These are phyloP conservation scores for Poeciliopsis retropinna DNA, from an alignment of 2,113 vertebrate species.

Conservation along the genomic window DNA sequence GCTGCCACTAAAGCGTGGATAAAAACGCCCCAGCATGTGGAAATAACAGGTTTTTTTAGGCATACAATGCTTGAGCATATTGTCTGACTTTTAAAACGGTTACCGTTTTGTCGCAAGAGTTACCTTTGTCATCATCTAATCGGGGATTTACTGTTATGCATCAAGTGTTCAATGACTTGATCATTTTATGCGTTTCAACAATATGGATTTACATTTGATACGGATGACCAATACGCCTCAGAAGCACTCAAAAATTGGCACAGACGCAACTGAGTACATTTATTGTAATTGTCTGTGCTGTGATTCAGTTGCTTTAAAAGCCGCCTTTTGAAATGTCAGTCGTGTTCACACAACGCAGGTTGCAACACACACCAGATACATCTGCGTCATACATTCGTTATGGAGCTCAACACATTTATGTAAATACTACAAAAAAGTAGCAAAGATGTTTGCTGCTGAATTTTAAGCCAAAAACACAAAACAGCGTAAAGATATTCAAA, in stretches of 20 bases:
- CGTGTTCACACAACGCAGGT: background rate
- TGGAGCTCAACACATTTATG: background rate
- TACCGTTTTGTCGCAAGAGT: slow-evolving; percentile 1
- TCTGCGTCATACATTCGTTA: background rate
- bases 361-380: background rate
- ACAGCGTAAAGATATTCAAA: background rate
- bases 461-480: background rate
- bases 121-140: slow-evolving; percentile 7
- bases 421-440: too few relatives aligned
- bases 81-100: background rate
- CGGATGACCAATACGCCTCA: slow-evolving; percentile 2
- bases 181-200: slow-evolving; percentile 25
- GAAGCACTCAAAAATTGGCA: background rate
- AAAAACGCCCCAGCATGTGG: background rate
- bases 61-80: background rate
- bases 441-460: background rate
- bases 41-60: background rate
- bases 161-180: background rate
- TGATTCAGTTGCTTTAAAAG: background rate
- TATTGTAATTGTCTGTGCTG: background rate
- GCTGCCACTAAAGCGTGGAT: background rate
- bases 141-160: background rate
- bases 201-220: background rate
- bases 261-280: background rate
- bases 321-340: slow-evolving; percentile 2